Percentiles rank a stretch among this genome's conserved stretches.
phyloP scores from a whole-genome alignment of 92 coral and sea anemone species.

The Porites evermanni region DNA sequence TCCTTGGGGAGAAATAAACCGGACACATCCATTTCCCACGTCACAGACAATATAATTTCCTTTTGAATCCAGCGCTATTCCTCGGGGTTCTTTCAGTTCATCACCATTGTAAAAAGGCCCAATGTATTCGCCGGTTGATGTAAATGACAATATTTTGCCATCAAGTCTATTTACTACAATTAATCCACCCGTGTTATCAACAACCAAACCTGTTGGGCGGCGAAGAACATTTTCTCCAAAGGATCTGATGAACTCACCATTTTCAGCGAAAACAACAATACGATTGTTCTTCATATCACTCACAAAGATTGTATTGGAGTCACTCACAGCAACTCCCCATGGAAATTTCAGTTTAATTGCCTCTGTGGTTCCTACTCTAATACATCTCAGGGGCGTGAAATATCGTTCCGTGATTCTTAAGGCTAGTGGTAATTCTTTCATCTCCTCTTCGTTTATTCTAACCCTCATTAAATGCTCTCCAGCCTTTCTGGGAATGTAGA shows the following conservation, averaged over 20 bases:
- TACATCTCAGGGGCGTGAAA: neutral
- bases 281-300: slow-evolving; percentile 55
- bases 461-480: neutral
- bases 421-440: neutral
- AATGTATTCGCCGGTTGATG: slow-evolving; percentile 2
- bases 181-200: neutral
- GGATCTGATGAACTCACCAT: slow-evolving; percentile 30
- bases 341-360: neutral
- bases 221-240: slow-evolving; percentile 28
- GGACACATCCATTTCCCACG: neutral
- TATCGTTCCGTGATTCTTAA: neutral
- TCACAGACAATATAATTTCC: slow-evolving; percentile 19
- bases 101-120: neutral
- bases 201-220: neutral
- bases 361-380: neutral
- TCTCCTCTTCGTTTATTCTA: neutral
- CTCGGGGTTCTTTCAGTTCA: neutral
- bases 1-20: neutral
- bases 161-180: neutral
- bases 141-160: slow-evolving; percentile 6
- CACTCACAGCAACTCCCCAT: slow-evolving; percentile 45
- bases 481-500: neutral
- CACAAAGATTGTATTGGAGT: slow-evolving; percentile 31
- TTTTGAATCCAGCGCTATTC: neutral
- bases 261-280: slow-evolving; percentile 37